A percentile compares a stretch with the other conserved stretches of the same genome.
These are phyloP conservation scores for Oligia fasciuncula DNA, from an alignment of 2,888 invertebrate genomes.

Conservation along the genomic window DNA sequence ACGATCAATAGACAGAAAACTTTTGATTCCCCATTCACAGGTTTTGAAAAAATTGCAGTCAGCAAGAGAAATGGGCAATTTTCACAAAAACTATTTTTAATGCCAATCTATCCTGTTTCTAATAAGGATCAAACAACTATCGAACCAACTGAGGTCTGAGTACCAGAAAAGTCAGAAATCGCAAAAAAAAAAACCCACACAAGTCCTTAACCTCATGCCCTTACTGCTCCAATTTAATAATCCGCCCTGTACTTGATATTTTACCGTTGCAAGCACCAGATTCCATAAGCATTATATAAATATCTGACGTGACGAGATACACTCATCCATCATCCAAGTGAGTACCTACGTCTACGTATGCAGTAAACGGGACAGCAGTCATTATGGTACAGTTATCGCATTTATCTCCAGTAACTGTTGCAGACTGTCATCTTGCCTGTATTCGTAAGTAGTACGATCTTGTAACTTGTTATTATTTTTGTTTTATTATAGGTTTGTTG, in stretches of 20 bases:
- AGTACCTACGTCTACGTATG: conserved; percentile 49
- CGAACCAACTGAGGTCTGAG: not conserved
- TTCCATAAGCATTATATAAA: conserved; percentile 17
- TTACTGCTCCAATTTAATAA: not conserved
- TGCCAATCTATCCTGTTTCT: not conserved
- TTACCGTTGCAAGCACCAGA: conserved; percentile 32
- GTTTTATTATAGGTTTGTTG: conserved; percentile 20
- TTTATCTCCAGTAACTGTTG: conserved; percentile 84
- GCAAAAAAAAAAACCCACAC: not conserved
- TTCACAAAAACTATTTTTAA: not conserved
- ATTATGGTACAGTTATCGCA: conserved; percentile 85
- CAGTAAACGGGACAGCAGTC: conserved; percentile 81
- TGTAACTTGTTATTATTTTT: conserved; percentile 33
- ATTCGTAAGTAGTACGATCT: conserved; percentile 50
- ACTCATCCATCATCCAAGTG: conserved; percentile 38
- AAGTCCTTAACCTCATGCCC: not conserved
- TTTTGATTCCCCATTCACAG: not conserved
- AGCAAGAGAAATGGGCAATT: not conserved
- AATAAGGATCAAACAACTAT: not conserved
- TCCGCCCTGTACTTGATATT: conserved; percentile 16
- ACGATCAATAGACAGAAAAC: not conserved
- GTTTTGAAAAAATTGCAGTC: not conserved
- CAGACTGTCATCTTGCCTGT: conserved; percentile 71
- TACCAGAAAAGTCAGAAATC: not conserved
- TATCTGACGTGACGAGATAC: conserved; percentile 9